phyloP scores from a whole-genome alignment of 2,113 vertebrate genomes.

The Tringa solitaria region DNA sequence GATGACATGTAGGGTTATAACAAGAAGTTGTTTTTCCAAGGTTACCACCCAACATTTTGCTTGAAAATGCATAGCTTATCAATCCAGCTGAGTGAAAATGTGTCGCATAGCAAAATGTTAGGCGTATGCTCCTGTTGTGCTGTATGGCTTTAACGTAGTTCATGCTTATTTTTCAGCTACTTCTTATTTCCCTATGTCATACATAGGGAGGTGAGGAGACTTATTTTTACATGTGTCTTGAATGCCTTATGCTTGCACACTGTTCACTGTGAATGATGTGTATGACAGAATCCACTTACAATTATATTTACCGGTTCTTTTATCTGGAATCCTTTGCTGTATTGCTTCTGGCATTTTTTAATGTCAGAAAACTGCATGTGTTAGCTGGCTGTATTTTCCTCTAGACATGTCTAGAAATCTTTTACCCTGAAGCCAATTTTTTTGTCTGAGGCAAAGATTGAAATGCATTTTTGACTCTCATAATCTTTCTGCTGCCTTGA shows the following conservation, averaged over 20 bases:
- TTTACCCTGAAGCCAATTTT: neutral
- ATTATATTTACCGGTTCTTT: neutral
- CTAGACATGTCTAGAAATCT: neutral
- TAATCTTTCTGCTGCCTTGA: neutral
- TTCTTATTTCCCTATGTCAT: neutral
- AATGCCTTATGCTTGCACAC: neutral
- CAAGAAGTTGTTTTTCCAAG: neutral
- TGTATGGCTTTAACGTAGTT: neutral
- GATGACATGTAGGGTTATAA: neutral
- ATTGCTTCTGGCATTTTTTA: neutral
- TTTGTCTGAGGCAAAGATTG: neutral
- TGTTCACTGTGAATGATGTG: neutral
- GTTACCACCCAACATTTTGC: neutral
- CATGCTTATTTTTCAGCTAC: neutral
- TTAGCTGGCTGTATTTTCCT: neutral
- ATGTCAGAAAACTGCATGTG: neutral
- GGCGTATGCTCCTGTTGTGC: neutral
- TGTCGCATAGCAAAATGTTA: neutral
- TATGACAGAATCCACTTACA: neutral
- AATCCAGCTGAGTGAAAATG: neutral
- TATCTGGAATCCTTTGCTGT: neutral
- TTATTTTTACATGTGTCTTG: neutral
- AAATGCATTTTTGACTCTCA: neutral
- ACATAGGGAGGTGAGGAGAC: neutral
- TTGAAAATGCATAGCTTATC: neutral